Evolutionary conservation across 2,888 invertebrate genomes (phyloP).

Genomic region (Microctonus brassicae): DNA sequence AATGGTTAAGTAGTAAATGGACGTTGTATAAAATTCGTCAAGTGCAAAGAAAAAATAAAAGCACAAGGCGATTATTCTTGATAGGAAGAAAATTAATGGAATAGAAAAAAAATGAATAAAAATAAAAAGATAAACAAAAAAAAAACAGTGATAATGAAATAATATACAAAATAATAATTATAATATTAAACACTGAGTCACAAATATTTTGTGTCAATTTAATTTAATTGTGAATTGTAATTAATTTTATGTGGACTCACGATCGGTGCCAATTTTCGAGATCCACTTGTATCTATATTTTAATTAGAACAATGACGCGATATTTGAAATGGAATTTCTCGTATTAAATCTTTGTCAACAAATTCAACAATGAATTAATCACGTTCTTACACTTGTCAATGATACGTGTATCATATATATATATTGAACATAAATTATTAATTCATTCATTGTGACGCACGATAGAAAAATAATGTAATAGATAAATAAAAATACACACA

Average conservation of each 20-base stretch:
- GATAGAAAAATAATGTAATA: neutral
- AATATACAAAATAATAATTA: slow-evolving; percentile 20
- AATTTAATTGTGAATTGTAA: slow-evolving; percentile 36
- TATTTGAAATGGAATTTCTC: slow-evolving; percentile 5
- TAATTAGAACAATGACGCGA: slow-evolving; percentile 27
- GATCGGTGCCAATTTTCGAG: slow-evolving; percentile 43
- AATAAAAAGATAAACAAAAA: slow-evolving; percentile 19
- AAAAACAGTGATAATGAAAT: slow-evolving; percentile 26
- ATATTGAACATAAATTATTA: neutral
- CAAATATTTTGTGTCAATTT: slow-evolving; percentile 39
- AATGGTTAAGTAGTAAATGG: neutral
- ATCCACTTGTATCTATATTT: slow-evolving; percentile 27
- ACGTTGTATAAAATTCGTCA: neutral
- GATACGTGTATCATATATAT: neutral
- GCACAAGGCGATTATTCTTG: neutral
- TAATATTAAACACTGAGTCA: slow-evolving; percentile 35
- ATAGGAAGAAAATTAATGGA: neutral
- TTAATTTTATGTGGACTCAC: slow-evolving; percentile 30
- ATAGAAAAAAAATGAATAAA: slow-evolving; percentile 13
- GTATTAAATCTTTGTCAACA: slow-evolving; percentile 16
- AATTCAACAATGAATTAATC: neutral
- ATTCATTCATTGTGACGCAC: neutral
- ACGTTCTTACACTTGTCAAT: neutral
- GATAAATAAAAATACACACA: too few relatives aligned
- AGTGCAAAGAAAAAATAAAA: neutral